phyloP scores from a whole-genome alignment of 2,113 vertebrate species.

The Amphiprion percula region DNA sequence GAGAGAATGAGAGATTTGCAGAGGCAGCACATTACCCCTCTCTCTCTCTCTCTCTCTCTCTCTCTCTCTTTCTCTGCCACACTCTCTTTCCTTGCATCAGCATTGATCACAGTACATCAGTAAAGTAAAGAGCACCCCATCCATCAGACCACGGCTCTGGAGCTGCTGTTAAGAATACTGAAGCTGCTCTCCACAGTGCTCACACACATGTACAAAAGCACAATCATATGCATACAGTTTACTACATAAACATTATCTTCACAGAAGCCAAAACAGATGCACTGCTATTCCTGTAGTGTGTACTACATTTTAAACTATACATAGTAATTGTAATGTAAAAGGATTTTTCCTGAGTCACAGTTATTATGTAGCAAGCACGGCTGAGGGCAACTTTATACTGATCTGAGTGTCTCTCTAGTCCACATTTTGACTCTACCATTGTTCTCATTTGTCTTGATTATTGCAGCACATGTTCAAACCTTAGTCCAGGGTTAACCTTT shows the following conservation, averaged over 20 bases:
- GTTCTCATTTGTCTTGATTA: neutral
- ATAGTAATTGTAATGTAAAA: neutral
- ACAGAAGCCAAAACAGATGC: neutral
- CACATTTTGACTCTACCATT: neutral
- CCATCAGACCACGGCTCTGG: conserved; percentile 66
- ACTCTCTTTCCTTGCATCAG: conserved; percentile 70
- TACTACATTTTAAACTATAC: conserved; percentile 17
- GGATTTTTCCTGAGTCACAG: neutral
- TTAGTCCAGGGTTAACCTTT: neutral
- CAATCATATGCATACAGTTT: conserved; percentile 28
- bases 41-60: conserved; percentile 5
- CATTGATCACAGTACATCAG: conserved; percentile 82
- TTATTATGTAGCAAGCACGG: neutral
- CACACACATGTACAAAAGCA: conserved; percentile 31
- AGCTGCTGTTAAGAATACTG: conserved; percentile 72
- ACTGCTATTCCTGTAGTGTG: conserved; percentile 17
- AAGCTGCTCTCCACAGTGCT: conserved; percentile 44
- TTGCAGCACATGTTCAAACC: neutral
- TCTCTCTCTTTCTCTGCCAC: conserved; percentile 15
- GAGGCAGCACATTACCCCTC: conserved; percentile 69
- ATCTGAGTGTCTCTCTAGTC: neutral
- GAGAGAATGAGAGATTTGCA: conserved; percentile 68
- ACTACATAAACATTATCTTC: conserved; percentile 24
- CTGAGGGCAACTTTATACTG: neutral
- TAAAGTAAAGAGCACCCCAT: conserved; percentile 78